These are phyloP conservation scores for Gavialis gangeticus DNA, from an alignment of 2,113 vertebrate species.

Conservation along the genomic window DNA sequence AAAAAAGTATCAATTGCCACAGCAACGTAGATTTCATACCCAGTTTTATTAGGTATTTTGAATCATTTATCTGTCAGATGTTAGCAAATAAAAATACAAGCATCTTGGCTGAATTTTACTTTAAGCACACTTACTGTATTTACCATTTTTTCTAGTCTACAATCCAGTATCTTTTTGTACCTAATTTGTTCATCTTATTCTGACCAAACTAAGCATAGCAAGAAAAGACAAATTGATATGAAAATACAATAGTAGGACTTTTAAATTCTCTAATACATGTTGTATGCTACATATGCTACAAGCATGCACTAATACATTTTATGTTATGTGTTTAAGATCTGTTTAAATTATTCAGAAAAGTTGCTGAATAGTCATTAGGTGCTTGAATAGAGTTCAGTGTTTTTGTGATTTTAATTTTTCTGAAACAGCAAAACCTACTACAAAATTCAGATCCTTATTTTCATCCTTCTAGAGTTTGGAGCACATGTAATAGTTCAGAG, in stretches of 20 bases:
- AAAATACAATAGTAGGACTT: accelerated
- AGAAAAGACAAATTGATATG: neutral
- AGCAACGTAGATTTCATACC: conserved; percentile 62
- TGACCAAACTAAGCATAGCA: neutral
- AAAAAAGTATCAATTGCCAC: conserved; percentile 63
- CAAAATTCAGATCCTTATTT: neutral
- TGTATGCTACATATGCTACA: neutral
- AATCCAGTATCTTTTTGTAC: neutral
- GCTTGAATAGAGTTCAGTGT: accelerated
- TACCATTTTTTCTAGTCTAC: neutral
- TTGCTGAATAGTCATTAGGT: neutral
- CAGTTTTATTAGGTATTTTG: conserved; percentile 47
- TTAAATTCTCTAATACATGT: neutral
- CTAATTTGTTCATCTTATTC: neutral
- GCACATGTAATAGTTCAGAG: neutral
- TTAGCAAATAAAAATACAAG: conserved; percentile 23
- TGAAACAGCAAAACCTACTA: neutral
- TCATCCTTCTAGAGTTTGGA: neutral
- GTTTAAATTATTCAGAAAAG: neutral
- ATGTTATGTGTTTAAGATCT: neutral
- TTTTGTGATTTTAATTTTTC: neutral
- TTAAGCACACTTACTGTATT: neutral
- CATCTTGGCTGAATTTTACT: neutral
- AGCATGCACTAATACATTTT: neutral
- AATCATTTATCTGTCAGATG: conserved; percentile 40